Evolutionary conservation across 2,797 vertebrate species (phyloP).

Genomic region (Momotus momota): DNA sequence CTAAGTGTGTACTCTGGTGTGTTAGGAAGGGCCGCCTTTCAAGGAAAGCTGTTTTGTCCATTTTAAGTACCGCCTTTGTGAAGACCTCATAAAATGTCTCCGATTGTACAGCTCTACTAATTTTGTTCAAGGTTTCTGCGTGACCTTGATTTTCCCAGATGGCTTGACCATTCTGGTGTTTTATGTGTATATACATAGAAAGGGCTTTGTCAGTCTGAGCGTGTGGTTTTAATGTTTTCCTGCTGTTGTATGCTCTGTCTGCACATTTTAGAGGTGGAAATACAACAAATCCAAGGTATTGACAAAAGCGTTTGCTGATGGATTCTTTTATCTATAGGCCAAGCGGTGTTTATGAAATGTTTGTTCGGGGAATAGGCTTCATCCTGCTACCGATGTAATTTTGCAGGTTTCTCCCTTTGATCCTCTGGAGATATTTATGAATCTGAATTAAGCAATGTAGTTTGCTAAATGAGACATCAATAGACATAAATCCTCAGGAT

Average conservation of each 20-base stretch:
- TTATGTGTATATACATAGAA: slow-evolving; percentile 70
- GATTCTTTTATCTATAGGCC: not conserved
- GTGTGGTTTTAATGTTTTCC: slow-evolving; percentile 73
- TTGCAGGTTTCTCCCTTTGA: not conserved
- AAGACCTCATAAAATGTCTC: slow-evolving; percentile 38
- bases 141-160: slow-evolving; percentile 75
- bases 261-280: slow-evolving; percentile 61
- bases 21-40: not conserved
- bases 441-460: not conserved
- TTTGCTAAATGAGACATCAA: not conserved
- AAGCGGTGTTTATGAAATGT: not conserved
- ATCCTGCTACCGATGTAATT: not conserved
- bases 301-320: slow-evolving; percentile 4
- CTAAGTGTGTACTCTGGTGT: not conserved
- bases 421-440: not conserved
- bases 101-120: not conserved
- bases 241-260: slow-evolving; percentile 72
- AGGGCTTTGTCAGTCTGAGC: slow-evolving; percentile 57
- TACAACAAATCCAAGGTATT: not conserved
- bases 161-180: slow-evolving; percentile 58
- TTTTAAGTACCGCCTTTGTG: slow-evolving; percentile 32
- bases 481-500: not conserved
- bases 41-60: not conserved
- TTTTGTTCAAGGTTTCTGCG: slow-evolving; percentile 53
- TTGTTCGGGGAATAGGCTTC: not conserved